Evolutionary conservation across 2,888 invertebrate species (phyloP).

Genomic region (Altica lythri): DNA sequence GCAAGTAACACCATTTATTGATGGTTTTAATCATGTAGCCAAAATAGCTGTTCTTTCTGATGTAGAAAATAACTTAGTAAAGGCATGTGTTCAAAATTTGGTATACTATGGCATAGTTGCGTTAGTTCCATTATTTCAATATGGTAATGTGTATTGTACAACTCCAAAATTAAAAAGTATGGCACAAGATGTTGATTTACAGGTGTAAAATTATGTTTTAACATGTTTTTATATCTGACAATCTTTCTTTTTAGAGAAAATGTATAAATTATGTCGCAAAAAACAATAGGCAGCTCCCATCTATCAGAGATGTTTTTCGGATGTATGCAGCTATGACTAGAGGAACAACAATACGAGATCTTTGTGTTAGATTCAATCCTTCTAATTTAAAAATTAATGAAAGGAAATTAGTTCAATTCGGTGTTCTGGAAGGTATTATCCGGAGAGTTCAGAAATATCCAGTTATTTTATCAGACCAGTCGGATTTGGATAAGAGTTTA

Average conservation of each 20-base stretch:
- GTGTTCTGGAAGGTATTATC: conserved; percentile 82
- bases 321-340: conserved; percentile 72
- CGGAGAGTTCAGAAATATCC: conserved; percentile 74
- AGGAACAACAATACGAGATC: conserved; percentile 71
- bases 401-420: conserved; percentile 83
- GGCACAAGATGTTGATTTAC: conserved; percentile 58
- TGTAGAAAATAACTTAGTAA: conserved; percentile 91
- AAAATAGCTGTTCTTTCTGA: conserved; percentile 89
- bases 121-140: conserved; percentile 67
- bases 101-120: conserved; percentile 74
- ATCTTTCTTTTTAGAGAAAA: conserved; percentile 53
- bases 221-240: conserved; percentile 13
- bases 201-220: conserved; percentile 39
- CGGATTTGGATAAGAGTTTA: conserved; percentile 67
- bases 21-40: conserved; percentile 90
- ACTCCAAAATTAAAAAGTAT: conserved; percentile 63
- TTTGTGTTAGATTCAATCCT: conserved; percentile 73
- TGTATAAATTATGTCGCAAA: conserved; percentile 53
- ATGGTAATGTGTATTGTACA: conserved; percentile 68
- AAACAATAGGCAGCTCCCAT: conserved; percentile 55
- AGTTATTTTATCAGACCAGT: conserved; percentile 48
- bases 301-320: conserved; percentile 63
- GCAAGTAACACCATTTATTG: conserved; percentile 85
- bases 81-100: conserved; percentile 91
- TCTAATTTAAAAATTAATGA: conserved; percentile 77